phyloP scores from a whole-genome alignment of 2,888 invertebrate genomes.

The Taenaris catops region DNA sequence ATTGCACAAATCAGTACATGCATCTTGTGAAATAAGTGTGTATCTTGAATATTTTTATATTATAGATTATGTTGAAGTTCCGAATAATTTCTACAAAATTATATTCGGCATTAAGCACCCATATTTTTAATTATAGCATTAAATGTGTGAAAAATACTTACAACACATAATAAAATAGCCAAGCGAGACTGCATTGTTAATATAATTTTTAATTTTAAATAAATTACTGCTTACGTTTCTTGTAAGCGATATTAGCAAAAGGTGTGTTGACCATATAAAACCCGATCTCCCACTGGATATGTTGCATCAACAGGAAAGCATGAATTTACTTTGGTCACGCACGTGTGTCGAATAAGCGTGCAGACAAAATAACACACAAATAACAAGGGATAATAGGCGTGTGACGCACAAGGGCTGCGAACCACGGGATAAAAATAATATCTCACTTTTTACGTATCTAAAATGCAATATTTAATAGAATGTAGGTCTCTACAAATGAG shows the following conservation, averaged over 20 bases:
- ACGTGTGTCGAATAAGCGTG: conserved; percentile 39
- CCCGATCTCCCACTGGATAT: conserved; percentile 45
- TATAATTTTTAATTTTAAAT: neutral
- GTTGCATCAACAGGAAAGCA: conserved; percentile 48
- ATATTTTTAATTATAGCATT: no score
- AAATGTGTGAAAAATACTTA: no score
- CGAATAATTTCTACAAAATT: no score
- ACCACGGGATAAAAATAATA: neutral
- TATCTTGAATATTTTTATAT: no score
- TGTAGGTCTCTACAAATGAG: no score
- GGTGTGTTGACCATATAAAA: conserved; percentile 37
- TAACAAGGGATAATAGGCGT: conserved; percentile 11
- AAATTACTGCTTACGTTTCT: no score
- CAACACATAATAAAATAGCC: conserved; percentile 38
- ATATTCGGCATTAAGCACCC: no score
- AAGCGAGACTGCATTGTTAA: conserved; percentile 43
- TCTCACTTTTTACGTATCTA: neutral
- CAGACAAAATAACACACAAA: conserved; percentile 14
- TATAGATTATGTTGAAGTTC: no score
- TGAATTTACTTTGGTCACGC: conserved; percentile 46
- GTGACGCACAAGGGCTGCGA: conserved; percentile 15
- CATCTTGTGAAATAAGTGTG: no score
- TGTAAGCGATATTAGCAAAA: no score
- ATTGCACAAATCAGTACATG: no score
- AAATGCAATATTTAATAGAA: no score